Conservation (phyloP, 2,888 invertebrate species). For the Parnassius orleans region DNA sequence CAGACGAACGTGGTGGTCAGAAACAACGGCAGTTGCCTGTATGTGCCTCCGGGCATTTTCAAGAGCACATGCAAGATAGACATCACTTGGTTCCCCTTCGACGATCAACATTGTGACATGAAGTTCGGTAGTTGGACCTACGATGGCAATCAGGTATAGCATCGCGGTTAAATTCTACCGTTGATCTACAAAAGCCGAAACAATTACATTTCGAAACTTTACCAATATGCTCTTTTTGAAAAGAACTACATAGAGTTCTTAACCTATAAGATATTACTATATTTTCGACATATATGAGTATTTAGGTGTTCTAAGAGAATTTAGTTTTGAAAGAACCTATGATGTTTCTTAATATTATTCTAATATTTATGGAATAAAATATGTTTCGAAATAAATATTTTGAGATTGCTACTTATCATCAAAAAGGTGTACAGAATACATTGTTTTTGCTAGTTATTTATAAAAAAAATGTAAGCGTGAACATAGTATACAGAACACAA, state of each 20-base stretch:
- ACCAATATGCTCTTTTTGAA: slow-evolving; percentile 10
- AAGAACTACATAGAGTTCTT: background rate
- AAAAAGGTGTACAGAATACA: too few species aligned
- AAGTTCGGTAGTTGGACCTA: slow-evolving; percentile 99
- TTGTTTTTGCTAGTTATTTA: too few species aligned
- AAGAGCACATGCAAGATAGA: slow-evolving; percentile 99
- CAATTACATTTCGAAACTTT: slow-evolving; percentile 3
- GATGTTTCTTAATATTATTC: too few species aligned
- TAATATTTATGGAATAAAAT: too few species aligned
- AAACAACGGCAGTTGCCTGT: slow-evolving; percentile 98
- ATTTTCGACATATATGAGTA: too few species aligned
- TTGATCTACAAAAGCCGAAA: slow-evolving; percentile 1
- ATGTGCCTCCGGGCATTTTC: slow-evolving; percentile 99
- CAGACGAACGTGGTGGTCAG: slow-evolving; percentile 99
- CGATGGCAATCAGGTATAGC: slow-evolving; percentile 95
- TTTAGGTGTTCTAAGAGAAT: too few species aligned
- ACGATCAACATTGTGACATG: slow-evolving; percentile 99
- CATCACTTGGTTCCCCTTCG: slow-evolving; percentile 99
- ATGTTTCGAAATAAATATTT: too few species aligned
- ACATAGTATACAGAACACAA: too few species aligned
- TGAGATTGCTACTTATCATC: too few species aligned
- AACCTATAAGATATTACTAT: too few species aligned
- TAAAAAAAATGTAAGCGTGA: too few species aligned
- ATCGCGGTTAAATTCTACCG: slow-evolving; percentile 13
- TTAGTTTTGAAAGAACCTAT: too few species aligned